These are phyloP conservation scores for Pygoscelis adeliae DNA, from an alignment of 2,113 vertebrate species.

Conservation along the genomic window DNA sequence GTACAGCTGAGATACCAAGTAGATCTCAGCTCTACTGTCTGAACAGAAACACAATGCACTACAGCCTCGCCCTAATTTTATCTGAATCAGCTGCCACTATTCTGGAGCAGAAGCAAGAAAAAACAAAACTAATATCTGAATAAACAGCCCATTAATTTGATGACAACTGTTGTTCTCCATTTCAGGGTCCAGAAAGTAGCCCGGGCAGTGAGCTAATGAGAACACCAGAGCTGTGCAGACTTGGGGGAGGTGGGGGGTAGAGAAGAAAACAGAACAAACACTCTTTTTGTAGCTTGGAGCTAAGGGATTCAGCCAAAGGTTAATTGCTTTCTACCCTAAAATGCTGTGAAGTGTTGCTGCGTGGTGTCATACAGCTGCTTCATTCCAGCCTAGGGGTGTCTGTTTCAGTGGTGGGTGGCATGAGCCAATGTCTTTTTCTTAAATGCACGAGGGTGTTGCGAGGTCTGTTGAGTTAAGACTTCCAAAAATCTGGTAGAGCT, in stretches of 20 bases:
- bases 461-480: conserved; percentile 2
- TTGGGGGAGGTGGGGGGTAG: not conserved
- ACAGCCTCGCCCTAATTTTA: not conserved
- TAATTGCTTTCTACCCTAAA: conserved; percentile 68
- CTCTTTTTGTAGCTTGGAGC: conserved; percentile 50
- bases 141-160: conserved; percentile 22
- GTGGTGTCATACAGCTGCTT: conserved; percentile 68
- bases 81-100: not conserved
- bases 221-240: conserved; percentile 53
- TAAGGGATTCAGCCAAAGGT: conserved; percentile 72
- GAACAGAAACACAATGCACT: not conserved
- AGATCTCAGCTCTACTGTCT: not conserved
- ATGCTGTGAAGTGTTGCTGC: conserved; percentile 57
- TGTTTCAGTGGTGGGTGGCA: conserved; percentile 65
- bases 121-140: not conserved
- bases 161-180: conserved; percentile 13
- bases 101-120: not conserved
- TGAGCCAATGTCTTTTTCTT: conserved; percentile 32
- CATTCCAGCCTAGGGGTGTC: conserved; percentile 35
- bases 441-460: not conserved
- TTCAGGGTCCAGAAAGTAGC: conserved; percentile 15
- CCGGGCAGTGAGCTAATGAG: conserved; percentile 47
- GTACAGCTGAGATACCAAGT: not conserved
- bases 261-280: conserved; percentile 62
- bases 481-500: not conserved